phyloP scores from a whole-genome alignment of 2,888 invertebrate genomes.

The Ganaspis brasiliensis region DNA sequence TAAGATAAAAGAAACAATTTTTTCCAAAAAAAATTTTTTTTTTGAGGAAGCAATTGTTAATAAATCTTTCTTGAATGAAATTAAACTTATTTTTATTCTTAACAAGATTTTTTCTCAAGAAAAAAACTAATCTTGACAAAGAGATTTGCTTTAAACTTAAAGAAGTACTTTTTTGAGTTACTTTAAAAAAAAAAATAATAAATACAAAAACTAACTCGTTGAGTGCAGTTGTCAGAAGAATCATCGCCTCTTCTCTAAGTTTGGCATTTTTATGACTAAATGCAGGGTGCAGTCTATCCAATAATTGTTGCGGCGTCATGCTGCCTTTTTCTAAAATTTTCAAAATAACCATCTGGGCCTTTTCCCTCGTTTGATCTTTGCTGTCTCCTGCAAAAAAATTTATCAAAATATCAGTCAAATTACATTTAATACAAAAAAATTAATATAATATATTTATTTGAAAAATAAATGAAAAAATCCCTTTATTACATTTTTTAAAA shows the following conservation, averaged over 20 bases:
- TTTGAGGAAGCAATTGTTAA: no score
- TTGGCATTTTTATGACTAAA: slow-evolving; percentile 96
- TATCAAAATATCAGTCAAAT: slow-evolving; percentile 3
- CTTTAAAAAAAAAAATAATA: no score
- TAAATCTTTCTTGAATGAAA: no score
- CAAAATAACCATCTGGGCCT: slow-evolving; percentile 87
- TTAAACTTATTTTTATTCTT: no score
- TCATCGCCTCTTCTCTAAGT: slow-evolving; percentile 93
- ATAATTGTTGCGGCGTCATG: slow-evolving; percentile 85
- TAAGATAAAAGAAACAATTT: no score
- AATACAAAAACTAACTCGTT: slow-evolving; percentile 86
- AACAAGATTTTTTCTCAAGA: no score
- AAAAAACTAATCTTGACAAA: no score
- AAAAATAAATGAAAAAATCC: not conserved
- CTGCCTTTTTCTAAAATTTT: slow-evolving; percentile 89
- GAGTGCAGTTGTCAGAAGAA: slow-evolving; percentile 90
- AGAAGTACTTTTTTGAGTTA: not conserved
- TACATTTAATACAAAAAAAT: slow-evolving; percentile 25
- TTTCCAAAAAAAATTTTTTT: no score
- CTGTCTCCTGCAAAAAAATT: slow-evolving; percentile 82
- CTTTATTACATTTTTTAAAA: no score
- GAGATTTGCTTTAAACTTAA: no score
- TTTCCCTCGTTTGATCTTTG: slow-evolving; percentile 86
- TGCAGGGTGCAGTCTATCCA: slow-evolving; percentile 87
- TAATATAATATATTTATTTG: slow-evolving; percentile 10